A percentile compares a stretch with the other conserved stretches of the same genome.
Conservation (phyloP, 2,888 invertebrate genomes). For the Amiota minor region DNA sequence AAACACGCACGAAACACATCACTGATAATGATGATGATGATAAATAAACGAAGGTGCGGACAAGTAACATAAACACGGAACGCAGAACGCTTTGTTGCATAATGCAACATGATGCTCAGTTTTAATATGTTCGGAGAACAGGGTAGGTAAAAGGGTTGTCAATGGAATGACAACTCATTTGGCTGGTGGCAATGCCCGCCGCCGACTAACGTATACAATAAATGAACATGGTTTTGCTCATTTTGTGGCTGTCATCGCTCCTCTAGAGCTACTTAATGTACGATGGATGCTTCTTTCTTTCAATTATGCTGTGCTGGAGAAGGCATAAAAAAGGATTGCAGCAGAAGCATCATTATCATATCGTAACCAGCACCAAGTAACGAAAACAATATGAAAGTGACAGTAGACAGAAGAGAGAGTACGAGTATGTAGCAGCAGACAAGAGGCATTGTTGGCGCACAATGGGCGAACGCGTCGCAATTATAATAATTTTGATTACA, state of each 20-base stretch:
- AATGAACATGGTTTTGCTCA: neutral
- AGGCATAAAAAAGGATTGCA: slow-evolving; percentile 56
- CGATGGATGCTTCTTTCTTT: neutral
- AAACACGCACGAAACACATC: slow-evolving; percentile 16
- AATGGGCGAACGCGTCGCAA: slow-evolving; percentile 68
- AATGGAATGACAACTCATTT: slow-evolving; percentile 20
- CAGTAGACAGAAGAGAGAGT: slow-evolving; percentile 21
- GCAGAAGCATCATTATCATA: slow-evolving; percentile 44
- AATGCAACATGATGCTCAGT: slow-evolving; percentile 1
- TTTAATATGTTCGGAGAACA: neutral
- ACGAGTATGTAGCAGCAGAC: slow-evolving; percentile 5
- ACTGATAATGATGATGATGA: neutral
- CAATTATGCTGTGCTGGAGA: slow-evolving; percentile 42
- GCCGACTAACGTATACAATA: neutral
- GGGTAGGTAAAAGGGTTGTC: neutral
- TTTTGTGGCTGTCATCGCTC: neutral
- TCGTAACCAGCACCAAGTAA: slow-evolving; percentile 30
- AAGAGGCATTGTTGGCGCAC: slow-evolving; percentile 60
- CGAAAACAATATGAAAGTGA: slow-evolving; percentile 19
- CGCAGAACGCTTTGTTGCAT: slow-evolving; percentile 8
- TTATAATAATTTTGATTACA: slow-evolving; percentile 70
- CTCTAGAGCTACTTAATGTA: slow-evolving; percentile 23
- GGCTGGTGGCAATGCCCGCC: slow-evolving; percentile 23
- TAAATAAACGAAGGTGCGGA: too few species aligned
- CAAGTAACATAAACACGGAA: neutral